A percentile compares a stretch with the other conserved stretches of the same genome.
These are phyloP conservation scores for Pangasianodon hypophthalmus DNA, from an alignment of 2,113 vertebrate genomes.

Conservation along the genomic window DNA sequence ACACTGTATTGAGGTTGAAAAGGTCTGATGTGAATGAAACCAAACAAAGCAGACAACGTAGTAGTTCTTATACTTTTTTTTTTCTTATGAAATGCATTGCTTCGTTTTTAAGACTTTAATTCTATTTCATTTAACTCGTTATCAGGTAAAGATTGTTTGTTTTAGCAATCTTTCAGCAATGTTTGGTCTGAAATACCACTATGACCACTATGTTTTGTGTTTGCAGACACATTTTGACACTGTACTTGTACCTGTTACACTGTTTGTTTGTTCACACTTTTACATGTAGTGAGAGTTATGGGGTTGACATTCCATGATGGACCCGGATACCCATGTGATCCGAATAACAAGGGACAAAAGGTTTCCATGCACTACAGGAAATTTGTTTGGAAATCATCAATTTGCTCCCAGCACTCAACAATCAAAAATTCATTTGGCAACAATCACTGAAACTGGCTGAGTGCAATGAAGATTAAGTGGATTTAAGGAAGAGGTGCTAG, in stretches of 20 bases:
- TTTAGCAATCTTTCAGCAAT: background rate
- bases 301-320: slow-evolving; percentile 24
- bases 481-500: slow-evolving; percentile 23
- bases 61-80: slow-evolving; percentile 43
- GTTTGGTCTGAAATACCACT: slow-evolving; percentile 31
- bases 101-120: slow-evolving; percentile 1
- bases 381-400: background rate
- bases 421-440: background rate
- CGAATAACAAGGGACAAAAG: background rate
- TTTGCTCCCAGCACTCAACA: background rate
- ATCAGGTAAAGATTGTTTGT: slow-evolving; percentile 3
- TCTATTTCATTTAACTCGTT: slow-evolving; percentile 17
- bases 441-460: background rate
- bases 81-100: slow-evolving; percentile 3
- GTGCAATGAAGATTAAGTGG: background rate
- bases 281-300: background rate
- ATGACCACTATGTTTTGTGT: background rate
- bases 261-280: slow-evolving; percentile 20
- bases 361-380: background rate
- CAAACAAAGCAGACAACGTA: slow-evolving; percentile 26
- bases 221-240: slow-evolving; percentile 26
- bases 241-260: slow-evolving; percentile 46
- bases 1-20: slow-evolving; percentile 33
- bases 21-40: slow-evolving; percentile 53
- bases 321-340: background rate